Evolutionary conservation across 1,140 invertebrate species (phyloP), one percentile per base, ranked within the genome.

Genomic region (Vanessa atalanta): DNA sequence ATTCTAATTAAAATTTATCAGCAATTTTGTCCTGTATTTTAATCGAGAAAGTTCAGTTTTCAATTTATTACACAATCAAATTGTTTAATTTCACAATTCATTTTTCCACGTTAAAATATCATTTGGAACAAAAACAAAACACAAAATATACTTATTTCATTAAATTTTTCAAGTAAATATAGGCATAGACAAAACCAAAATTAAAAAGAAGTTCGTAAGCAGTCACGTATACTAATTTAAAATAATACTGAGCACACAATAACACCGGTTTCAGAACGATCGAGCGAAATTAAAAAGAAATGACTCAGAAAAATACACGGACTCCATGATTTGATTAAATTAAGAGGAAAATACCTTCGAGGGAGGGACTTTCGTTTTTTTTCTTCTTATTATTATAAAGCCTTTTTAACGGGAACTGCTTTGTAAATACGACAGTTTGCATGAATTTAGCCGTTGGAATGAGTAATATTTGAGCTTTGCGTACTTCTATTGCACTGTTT

Each of bases 291-390:
- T 90, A 91, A 91, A 91, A 91, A 87, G 86, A 91, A 90, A 89
- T 89, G 85, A 89, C 83, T 86, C 83, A 87, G 86, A 91, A 91
- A 89, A 89, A 86, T 87, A 88, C 77, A 86, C 84, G 79, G 76
- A 83, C 74, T 86, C 86, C 85, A 81, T 82, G 85, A 90, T 91
- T 91, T 91, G 89, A 90, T 91, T 91, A 91, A 90, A 90, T 90
- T 86, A 87, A 85, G 80, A 88, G 86, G 85, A 88, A 91, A 91
- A 89, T 87, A 88, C 84, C 84, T 83, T 67, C 31, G 53, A 55
- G 53, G 43, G 66, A 53, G 66, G n/a, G 53, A 60, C 57, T 69
- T 79, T 53, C n/a, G 15, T 26, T 57, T 57, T 75, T 69, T 57
- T 75, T 69, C 82, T 79, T 82, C 73, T 77, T 84, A 81, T 87